Conservation (phyloP, 2,113 vertebrate genomes). For the Centrocercus urophasianus region DNA sequence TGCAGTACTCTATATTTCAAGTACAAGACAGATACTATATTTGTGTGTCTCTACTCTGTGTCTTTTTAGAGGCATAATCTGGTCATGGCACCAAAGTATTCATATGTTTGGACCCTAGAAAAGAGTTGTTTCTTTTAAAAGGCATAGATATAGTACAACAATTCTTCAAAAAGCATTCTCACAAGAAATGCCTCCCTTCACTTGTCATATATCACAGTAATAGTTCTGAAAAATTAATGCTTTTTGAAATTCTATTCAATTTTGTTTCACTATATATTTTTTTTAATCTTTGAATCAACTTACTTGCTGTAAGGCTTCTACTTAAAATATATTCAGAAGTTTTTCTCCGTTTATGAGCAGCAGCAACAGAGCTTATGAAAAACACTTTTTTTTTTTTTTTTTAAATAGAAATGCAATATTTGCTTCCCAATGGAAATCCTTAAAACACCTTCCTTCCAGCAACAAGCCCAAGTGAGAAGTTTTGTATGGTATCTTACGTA, state of each 20-base stretch:
- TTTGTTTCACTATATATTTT: neutral
- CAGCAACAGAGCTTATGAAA: neutral
- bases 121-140: neutral
- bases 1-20: slow-evolving; percentile 13
- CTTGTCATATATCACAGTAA: neutral
- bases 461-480: neutral
- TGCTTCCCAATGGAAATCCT: neutral
- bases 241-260: neutral
- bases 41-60: neutral
- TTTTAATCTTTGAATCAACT: neutral
- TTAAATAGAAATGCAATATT: neutral
- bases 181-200: neutral
- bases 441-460: neutral
- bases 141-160: neutral
- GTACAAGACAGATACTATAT: neutral
- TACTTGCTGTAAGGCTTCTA: neutral
- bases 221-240: neutral
- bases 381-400: neutral
- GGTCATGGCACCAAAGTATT: neutral
- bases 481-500: neutral
- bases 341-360: neutral
- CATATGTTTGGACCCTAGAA: neutral
- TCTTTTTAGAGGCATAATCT: neutral
- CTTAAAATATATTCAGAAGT: neutral
- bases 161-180: neutral